Base-by-base conservation (phyloP, 2,888 invertebrate species). In the Scaptomyza cyrtandrae region DNA sequence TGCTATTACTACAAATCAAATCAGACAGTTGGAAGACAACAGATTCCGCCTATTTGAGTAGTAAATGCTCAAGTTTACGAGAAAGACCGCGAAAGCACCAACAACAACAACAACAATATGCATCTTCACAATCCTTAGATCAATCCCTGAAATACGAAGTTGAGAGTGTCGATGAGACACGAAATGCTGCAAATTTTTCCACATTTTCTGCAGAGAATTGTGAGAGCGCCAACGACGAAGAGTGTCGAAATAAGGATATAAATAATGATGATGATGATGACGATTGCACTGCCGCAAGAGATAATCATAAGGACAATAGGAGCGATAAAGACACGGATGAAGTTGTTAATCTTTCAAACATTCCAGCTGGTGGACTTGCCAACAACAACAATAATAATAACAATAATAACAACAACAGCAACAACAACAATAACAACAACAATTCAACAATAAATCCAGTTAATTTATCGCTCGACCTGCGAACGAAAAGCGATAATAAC, bases 1-100 rank as follows among this genome's bases (percentile, higher is more conserved):
- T 97, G 91, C 95, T 96, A 91, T 93, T 97, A 82, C 92, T 97
- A 86, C 96, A 97, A 93, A 97, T 97, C 79, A 96, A 96, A 92
- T 96, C 97, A 74, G 96, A 96, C 87, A 95, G 95, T 88, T 95
- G 95, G 95, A 93, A 93, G 90, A 93, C 93, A 43, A 91, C 90
- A 44, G 91, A 92, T 90, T 86, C 94, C 91, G 81, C 93, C 29
- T 78, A 87, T 61, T 31, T 86, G 49, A 77, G 77, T 24, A 80
- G 69, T 49, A 89, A 89, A 65, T 89, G 89, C 53, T 64, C 75
- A n/a, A 78, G 76, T 45, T 54, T 82, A 45, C 77, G 83, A 16
- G 86, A 88, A 13, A 63, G 83, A 11, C 58, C 77, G 7, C 61
- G 87, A 6, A 75, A 81, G 37, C 79, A 76, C 24, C 37, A 37